Percentiles rank a stretch among this genome's conserved stretches.
These are phyloP conservation scores for Thecocarcelia acutangulata DNA, from an alignment of 2,888 invertebrate genomes.

Conservation along the genomic window DNA sequence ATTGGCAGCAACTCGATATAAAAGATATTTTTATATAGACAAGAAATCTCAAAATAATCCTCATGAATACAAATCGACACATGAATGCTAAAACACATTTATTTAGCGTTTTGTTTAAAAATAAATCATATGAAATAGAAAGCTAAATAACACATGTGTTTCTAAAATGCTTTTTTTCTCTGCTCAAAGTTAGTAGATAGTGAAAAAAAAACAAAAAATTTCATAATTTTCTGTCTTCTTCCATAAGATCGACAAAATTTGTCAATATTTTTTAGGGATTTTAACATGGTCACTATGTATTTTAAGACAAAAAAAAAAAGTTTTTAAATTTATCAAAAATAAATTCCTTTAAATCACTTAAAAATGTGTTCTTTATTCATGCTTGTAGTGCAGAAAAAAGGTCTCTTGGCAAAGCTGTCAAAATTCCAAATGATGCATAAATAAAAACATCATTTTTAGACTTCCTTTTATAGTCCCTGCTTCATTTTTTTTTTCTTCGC, in stretches of 20 bases:
- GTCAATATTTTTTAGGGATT: slow-evolving; percentile 42
- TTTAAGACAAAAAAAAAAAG: not conserved
- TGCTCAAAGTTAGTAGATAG: not conserved
- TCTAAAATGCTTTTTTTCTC: slow-evolving; percentile 8
- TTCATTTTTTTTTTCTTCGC: not conserved
- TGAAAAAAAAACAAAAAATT: not conserved
- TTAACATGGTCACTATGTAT: not conserved
- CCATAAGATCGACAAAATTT: slow-evolving; percentile 49
- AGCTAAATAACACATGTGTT: slow-evolving; percentile 55
- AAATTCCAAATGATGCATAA: slow-evolving; percentile 80
- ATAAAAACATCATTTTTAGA: slow-evolving; percentile 80
- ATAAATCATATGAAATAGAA: slow-evolving; percentile 45
- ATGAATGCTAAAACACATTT: slow-evolving; percentile 62
- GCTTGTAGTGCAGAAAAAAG: slow-evolving; percentile 33
- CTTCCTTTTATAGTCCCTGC: slow-evolving; percentile 66
- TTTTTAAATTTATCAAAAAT: slow-evolving; percentile 47
- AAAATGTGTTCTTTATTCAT: slow-evolving; percentile 59
- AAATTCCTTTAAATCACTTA: slow-evolving; percentile 61
- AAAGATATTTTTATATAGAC: slow-evolving; percentile 57
- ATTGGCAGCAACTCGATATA: slow-evolving; percentile 59
- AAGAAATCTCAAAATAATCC: slow-evolving; percentile 61
- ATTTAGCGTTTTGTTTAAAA: slow-evolving; percentile 63
- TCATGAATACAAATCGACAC: slow-evolving; percentile 65
- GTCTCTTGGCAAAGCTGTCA: slow-evolving; percentile 74
- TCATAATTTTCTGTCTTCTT: slow-evolving; percentile 13